Evolutionary conservation across 2,888 invertebrate genomes (phyloP).

Genomic region (Dicycla oo): DNA sequence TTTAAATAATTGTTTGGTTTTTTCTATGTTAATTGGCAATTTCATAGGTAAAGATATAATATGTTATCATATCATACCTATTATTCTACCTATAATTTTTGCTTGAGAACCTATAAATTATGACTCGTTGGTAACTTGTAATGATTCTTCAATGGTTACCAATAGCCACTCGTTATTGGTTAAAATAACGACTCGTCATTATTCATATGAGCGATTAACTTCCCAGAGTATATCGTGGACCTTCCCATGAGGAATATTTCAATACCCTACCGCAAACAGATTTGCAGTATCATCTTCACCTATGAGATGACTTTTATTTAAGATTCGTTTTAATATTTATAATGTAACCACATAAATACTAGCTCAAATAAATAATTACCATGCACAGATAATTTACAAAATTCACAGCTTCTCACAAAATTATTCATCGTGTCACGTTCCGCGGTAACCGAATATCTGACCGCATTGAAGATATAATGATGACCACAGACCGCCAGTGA

Average conservation of each 20-base stretch:
- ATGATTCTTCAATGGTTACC: not conserved
- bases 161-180: not conserved
- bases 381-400: conserved; percentile 21
- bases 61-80: too few relatives aligned
- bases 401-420: conserved; percentile 27
- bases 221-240: too few relatives aligned
- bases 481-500: conserved; percentile 46
- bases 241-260: too few relatives aligned
- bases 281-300: not conserved
- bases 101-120: not conserved
- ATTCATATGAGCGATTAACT: too few relatives aligned
- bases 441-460: conserved; percentile 51
- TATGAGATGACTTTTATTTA: not conserved
- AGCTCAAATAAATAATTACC: conserved; percentile 5
- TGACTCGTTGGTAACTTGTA: not conserved
- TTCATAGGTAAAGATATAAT: too few relatives aligned
- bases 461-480: conserved; percentile 34
- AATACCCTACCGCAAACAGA: not conserved
- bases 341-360: not conserved
- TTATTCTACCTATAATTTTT: too few relatives aligned
- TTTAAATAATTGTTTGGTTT: too few relatives aligned
- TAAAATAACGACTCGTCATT: too few relatives aligned
- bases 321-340: not conserved
- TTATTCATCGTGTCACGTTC: conserved; percentile 22
- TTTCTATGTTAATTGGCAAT: too few relatives aligned